Evolutionary conservation across 2,888 invertebrate species (phyloP).

Genomic region (Nasonovia ribisnigri): DNA sequence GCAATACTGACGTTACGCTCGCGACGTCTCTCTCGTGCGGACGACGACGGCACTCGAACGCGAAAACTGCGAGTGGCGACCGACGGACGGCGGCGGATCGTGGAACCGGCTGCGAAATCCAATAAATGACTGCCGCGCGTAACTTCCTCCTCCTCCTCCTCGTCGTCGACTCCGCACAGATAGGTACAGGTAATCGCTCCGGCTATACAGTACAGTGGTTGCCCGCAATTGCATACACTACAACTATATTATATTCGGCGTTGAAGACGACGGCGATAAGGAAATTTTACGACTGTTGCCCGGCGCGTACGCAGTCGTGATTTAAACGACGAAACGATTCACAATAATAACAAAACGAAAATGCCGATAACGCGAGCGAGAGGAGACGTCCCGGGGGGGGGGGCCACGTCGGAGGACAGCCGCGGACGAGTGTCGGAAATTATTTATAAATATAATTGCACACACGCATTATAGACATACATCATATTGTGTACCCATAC

Average conservation of each 20-base stretch:
- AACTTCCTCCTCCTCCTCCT: neutral
- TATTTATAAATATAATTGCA: conserved; percentile 19
- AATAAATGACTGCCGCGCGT: neutral
- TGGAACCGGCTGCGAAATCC: neutral
- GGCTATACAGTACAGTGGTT: neutral
- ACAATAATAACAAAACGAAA: neutral
- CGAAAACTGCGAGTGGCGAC: neutral
- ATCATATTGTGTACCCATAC: no score
- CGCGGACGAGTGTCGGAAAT: neutral
- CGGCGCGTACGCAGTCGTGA: neutral
- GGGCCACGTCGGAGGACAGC: neutral
- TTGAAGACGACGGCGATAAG: neutral
- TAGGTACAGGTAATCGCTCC: neutral
- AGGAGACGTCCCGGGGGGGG: neutral
- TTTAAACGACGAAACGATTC: neutral
- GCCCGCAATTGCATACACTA: no score
- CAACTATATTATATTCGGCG: no score
- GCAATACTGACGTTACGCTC: neutral
- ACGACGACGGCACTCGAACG: neutral
- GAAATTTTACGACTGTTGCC: neutral
- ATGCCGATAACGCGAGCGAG: neutral
- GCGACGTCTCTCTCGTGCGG: neutral
- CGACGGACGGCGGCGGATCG: neutral
- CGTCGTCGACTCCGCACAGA: no score
- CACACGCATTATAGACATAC: neutral